Conservation (phyloP, 2,888 invertebrate species). For the Ligdia adustata region DNA sequence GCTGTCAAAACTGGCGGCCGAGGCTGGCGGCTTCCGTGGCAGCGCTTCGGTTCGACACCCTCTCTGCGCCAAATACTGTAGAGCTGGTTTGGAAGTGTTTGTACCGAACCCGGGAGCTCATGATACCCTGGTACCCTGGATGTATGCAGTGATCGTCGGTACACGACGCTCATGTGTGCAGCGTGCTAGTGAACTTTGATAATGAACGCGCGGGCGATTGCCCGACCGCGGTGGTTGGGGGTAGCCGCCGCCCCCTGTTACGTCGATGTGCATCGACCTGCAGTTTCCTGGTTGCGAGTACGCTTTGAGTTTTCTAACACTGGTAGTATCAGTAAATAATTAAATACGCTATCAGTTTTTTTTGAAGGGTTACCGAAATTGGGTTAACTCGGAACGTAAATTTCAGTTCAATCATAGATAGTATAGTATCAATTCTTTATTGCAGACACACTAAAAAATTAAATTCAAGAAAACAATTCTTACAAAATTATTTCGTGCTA, state of each 20-base stretch:
- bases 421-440: too few species aligned
- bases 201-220: conserved; percentile 73
- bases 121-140: conserved; percentile 23
- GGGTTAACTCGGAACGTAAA: too few species aligned
- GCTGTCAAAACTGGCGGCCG: conserved; percentile 64
- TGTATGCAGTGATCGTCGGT: too few species aligned
- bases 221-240: conserved; percentile 56
- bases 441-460: too few species aligned
- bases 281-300: conserved; percentile 37
- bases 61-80: conserved; percentile 43
- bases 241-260: conserved; percentile 45
- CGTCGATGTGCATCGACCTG: conserved; percentile 67
- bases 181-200: conserved; percentile 82
- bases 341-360: too few species aligned
- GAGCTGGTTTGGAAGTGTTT: conserved; percentile 44
- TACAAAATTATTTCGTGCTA: too few species aligned
- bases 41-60: conserved; percentile 60
- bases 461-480: too few species aligned
- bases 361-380: too few species aligned
- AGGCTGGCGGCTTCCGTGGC: conserved; percentile 62
- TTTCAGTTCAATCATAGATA: too few species aligned
- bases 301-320: too few species aligned
- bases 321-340: too few species aligned
- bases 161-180: conserved; percentile 58
- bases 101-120: conserved; percentile 47